phyloP scores from a whole-genome alignment of 1,140 invertebrate species.

The Drosophila serrata region DNA sequence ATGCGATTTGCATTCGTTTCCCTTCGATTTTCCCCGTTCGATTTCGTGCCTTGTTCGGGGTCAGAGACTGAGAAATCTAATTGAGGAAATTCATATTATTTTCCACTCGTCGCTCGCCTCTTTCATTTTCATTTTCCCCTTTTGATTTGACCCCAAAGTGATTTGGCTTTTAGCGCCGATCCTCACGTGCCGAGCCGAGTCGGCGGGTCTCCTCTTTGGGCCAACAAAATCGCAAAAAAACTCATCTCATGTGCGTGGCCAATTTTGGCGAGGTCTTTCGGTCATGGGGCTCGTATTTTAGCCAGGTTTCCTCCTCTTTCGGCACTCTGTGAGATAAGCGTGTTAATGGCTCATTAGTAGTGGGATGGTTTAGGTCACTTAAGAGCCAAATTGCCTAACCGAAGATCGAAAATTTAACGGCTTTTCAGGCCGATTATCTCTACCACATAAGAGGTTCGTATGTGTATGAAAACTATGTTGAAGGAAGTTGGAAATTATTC shows the following conservation, averaged over 20 bases:
- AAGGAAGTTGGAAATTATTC: slow-evolving; percentile 38
- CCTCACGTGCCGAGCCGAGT: slow-evolving; percentile 32
- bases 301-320: slow-evolving; percentile 16
- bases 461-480: slow-evolving; percentile 7
- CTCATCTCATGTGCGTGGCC: slow-evolving; percentile 60
- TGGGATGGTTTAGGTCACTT: slow-evolving; percentile 34
- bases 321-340: slow-evolving; percentile 57
- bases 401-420: slow-evolving; percentile 31
- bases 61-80: slow-evolving; percentile 60
- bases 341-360: slow-evolving; percentile 75
- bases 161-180: slow-evolving; percentile 37
- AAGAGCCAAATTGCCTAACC: slow-evolving; percentile 50
- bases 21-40: slow-evolving; percentile 8
- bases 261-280: slow-evolving; percentile 40
- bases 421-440: slow-evolving; percentile 4
- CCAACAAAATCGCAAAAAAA: slow-evolving; percentile 22
- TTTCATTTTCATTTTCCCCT: slow-evolving; percentile 44
- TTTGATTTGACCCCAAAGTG: slow-evolving; percentile 37
- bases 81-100: slow-evolving; percentile 75
- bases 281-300: slow-evolving; percentile 15
- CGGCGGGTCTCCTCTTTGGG: slow-evolving; percentile 22
- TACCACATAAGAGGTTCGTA: slow-evolving; percentile 6
- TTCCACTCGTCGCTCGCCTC: slow-evolving; percentile 38
- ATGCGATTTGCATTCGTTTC: slow-evolving; percentile 68
- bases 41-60: slow-evolving; percentile 30